Evolutionary conservation across 2,888 invertebrate species (phyloP), one percentile per base, ranked within the genome.

Genomic region (Chloroclystis v-ata): DNA sequence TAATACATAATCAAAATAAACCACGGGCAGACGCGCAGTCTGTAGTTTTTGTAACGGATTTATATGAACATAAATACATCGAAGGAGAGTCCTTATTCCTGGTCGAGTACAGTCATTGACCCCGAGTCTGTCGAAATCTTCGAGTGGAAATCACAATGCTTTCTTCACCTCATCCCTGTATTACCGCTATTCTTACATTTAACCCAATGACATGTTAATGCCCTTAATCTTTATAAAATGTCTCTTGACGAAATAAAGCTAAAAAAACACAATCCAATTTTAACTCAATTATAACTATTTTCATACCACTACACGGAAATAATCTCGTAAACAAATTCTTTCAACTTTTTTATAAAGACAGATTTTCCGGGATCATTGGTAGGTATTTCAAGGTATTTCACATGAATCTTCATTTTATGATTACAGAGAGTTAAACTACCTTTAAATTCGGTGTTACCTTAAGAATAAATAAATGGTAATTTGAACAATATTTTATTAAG

Each of bases 21-120:
- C 54, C 45, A 37, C 14, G 6, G 52, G 66, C 69, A 72, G 78
- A 74, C 78, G 68, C 64, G 78, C 76, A 57, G 78, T 78, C 78
- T 80, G 66, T 61, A 63, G 60, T 63, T 60, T 66, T 64, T 63
- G 61, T 59, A 50, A 60, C 63, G 56, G 57, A 61, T 61, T 56
- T 59, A 56, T 56, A 48, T 46, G n/a, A 28, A 28, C 42, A 20
- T 41, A 54, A 59, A 46, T 49, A 50, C 49, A 49, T 48, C 33
- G 14, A 39, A 42, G 44, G 20, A 46, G 20, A 43, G 46, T 44
- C 45, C 50, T 54, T 38, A 50, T 51, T 59, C 39, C 56, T 56
- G 30, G 38, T 46, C 40, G 12, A 14, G 28, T 43, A 2, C 32
- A 14, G 28, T 33, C 35, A 43, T 38, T 37, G 11, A 44, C 32